Evolutionary conservation across 2,888 invertebrate species (phyloP), one percentile per base, ranked within the genome.

Genomic region (Caradrina kadenii): DNA sequence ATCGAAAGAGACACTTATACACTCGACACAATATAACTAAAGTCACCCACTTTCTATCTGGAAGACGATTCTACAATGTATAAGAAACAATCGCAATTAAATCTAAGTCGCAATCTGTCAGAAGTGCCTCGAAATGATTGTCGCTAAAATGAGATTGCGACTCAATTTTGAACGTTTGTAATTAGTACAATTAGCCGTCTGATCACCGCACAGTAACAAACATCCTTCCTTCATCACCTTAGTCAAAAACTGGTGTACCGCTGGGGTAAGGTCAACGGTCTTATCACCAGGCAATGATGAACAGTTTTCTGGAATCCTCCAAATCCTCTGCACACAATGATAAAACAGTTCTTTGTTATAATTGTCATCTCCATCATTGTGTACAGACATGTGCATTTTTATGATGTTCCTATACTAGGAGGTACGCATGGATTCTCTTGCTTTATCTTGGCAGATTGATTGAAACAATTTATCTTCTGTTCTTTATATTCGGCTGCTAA

Each of bases 261-360:
- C 7, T 76, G 21, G 11, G 53, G 60, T 63, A 63, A 74, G 68
- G 64, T 67, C 61, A 73, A 69, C 22, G 69, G 2, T 76, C 56
- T 72, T 81, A 76, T 81, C 76, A 55, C 8, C 17, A 45, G 6
- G 60, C 45, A 74, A 72, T 80, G 69, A 79, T 72, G 61, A 82
- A 79, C 76, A 76, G 50, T 63, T 74, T 80, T 73, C 69, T 72
- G 76, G 74, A 78, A 74, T 69, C 66, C 70, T 74, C 79, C 80
- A 81, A 81, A 84, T 82, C 75, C 61, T 82, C 8, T 15, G 8
- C 75, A 84, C 73, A 83, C 52, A 74, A 45, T 62, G 53, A 69
- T 77, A 79, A 82, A 78, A 80, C 65, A 80, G 7, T 69, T 77
- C 69, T 81, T 81, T 79, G 76, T 77, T 5, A 60, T 42, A 54